phyloP scores from a whole-genome alignment of 2,888 invertebrate species.

The Acrobasis suavella region DNA sequence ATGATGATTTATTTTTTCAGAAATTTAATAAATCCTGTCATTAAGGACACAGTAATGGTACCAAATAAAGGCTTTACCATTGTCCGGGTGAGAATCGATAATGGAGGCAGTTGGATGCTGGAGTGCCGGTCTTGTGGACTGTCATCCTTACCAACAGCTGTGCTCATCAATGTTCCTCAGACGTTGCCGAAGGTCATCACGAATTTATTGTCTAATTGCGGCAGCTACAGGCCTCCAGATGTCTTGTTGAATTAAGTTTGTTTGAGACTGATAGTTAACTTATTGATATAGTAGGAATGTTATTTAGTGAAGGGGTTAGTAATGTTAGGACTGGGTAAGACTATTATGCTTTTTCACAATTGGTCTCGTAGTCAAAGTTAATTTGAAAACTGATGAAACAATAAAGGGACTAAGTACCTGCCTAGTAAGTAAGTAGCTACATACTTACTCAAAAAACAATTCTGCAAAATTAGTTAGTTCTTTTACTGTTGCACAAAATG shows the following conservation, averaged over 20 bases:
- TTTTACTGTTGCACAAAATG: too few species aligned
- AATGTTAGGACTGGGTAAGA: too few species aligned
- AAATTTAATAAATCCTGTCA: conserved; percentile 76
- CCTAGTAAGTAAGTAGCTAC: too few species aligned
- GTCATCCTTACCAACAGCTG: conserved; percentile 66
- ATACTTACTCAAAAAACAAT: too few species aligned
- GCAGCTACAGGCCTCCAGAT: conserved; percentile 74
- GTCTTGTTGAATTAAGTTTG: conserved; percentile 62
- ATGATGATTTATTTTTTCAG: conserved; percentile 51
- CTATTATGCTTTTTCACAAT: too few species aligned
- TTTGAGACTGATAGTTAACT: conserved; percentile 34
- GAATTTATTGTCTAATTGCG: conserved; percentile 76
- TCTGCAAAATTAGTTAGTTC: too few species aligned
- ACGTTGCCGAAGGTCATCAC: conserved; percentile 68
- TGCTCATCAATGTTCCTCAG: conserved; percentile 72
- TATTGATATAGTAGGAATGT: not conserved
- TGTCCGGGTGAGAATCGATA: conserved; percentile 77
- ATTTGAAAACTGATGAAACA: too few species aligned
- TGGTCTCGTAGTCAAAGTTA: too few species aligned
- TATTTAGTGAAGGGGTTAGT: too few species aligned
- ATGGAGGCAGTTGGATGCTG: conserved; percentile 78
- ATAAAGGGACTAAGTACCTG: too few species aligned
- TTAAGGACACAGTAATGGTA: conserved; percentile 84
- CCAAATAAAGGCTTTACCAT: conserved; percentile 85
- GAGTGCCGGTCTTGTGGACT: conserved; percentile 71